Conservation (phyloP, 2,113 vertebrate genomes). For the Lycocorax pyrrhopterus region DNA sequence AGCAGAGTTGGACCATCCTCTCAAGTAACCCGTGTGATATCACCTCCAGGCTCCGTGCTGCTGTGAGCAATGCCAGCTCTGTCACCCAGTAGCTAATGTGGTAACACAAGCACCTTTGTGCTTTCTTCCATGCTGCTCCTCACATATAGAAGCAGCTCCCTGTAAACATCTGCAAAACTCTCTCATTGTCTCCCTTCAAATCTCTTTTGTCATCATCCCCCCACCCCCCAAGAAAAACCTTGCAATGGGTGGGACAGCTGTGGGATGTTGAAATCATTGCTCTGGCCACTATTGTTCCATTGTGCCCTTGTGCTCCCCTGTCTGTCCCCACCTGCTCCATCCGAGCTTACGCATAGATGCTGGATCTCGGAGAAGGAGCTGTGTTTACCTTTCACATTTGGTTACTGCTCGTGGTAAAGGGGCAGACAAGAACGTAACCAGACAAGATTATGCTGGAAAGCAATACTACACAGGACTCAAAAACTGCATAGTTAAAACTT, state of each 20-base stretch:
- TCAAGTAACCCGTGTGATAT: neutral
- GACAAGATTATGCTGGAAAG: neutral
- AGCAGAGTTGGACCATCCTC: neutral
- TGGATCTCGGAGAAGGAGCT: neutral
- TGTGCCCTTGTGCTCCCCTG: conserved; percentile 24
- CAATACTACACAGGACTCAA: neutral
- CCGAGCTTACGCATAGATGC: neutral
- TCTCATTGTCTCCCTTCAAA: conserved; percentile 47
- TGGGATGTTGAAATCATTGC: conserved; percentile 2
- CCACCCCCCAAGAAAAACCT: neutral
- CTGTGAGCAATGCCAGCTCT: neutral
- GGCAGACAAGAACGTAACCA: neutral
- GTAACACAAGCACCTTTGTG: conserved; percentile 56
- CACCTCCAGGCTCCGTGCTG: neutral
- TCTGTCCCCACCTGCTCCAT: neutral
- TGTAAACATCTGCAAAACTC: conserved; percentile 52
- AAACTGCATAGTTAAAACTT: neutral
- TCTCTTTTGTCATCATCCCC: conserved; percentile 11
- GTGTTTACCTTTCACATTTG: neutral
- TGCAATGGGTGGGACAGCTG: conserved; percentile 16
- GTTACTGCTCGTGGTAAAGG: neutral
- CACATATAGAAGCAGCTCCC: conserved; percentile 25
- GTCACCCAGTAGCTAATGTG: neutral
- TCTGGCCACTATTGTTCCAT: conserved; percentile 8
- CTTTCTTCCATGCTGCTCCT: conserved; percentile 25